Evolutionary conservation across 2,888 invertebrate genomes (phyloP).

Genomic region (Trisateles emortualis): DNA sequence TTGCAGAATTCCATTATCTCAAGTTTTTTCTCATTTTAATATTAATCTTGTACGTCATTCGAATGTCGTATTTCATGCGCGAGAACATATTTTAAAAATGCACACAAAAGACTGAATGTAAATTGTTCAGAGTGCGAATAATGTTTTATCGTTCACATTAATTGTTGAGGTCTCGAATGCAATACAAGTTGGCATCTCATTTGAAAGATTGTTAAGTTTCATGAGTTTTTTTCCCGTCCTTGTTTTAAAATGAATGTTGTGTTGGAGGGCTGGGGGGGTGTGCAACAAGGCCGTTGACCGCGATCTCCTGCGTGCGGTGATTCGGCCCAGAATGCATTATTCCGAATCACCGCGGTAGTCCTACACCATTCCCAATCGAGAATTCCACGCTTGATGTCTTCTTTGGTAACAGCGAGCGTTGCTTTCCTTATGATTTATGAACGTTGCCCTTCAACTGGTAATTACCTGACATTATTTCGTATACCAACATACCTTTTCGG

Average conservation of each 20-base stretch:
- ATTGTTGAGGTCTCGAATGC: constrained; percentile 50
- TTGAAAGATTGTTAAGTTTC: constrained; percentile 64
- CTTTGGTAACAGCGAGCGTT: constrained; percentile 68
- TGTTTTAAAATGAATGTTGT: constrained; percentile 62
- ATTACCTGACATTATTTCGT: constrained; percentile 62
- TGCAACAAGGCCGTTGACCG: constrained; percentile 76
- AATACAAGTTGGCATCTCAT: constrained; percentile 52
- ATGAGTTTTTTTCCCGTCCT: constrained; percentile 62
- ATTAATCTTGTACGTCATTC: constrained; percentile 42
- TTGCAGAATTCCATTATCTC: constrained; percentile 51
- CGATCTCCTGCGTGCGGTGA: constrained; percentile 65
- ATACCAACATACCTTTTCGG: constrained; percentile 27
- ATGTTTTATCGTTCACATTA: constrained; percentile 56
- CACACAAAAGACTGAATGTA: constrained; percentile 31
- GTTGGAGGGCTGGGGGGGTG: constrained; percentile 56
- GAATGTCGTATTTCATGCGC: constrained; percentile 43
- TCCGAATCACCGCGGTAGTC: constrained; percentile 69
- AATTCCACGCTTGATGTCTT: constrained; percentile 81
- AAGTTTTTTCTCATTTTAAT: constrained; percentile 25
- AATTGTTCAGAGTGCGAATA: constrained; percentile 50
- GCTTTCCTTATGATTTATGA: constrained; percentile 82
- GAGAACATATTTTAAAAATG: constrained; percentile 33
- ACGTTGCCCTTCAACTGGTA: constrained; percentile 53
- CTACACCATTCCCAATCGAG: constrained; percentile 77
- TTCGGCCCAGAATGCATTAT: constrained; percentile 82